Base-by-base conservation (phyloP, 2,113 vertebrate species). In the Hyla sarda region DNA sequence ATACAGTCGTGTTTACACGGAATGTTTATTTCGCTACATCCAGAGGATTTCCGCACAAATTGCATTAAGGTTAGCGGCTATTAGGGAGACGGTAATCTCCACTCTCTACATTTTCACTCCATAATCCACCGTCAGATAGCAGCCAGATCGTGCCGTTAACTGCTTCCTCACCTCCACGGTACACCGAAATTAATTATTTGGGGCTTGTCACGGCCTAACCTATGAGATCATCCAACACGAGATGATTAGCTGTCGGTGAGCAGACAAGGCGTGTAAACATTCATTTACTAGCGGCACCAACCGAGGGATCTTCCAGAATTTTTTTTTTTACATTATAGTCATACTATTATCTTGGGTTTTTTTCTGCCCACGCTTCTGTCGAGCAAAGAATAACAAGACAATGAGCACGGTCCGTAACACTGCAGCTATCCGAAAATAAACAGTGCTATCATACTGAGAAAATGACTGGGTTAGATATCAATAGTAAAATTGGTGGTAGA, bases 11-110 rank as follows among this genome's bases (percentile, higher is more conserved):
- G 54, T 62, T 80, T 80, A 60, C 56, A 62, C 56, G 7, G 25
- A 60, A 80, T 80, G 77, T 60, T 80, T 37, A 60, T 80, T 81
- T 81, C 78, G 34, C 34, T 58, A 25, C 78, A 19, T 41, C n/a
- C 14, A 28, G 58, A 81, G 78, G 37, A 65, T 81, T 81, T 62
- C 56, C 28, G n/a, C n/a, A 60, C 58, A 65, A 65, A 62, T 81
- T 65, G 56, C 56, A 65, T 65, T 81, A 62, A 23, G 41, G 78
- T 25, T 47, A 65, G 37, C 78, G n/a, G 56, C 12, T 45, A 80
- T 80, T 45, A 80, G 77, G 23, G 8, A 58, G 28, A 76, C 28
- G 48, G 48, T 77, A 52, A 76, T 77, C 48, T 50, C 47, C 25
- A 32, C 48, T 1, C 47, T 77, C 25, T 32, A 52, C 48, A 77